Percentiles rank a stretch among this genome's conserved stretches.
phyloP scores from a whole-genome alignment of 2,797 vertebrate species.

The Periparus ater region DNA sequence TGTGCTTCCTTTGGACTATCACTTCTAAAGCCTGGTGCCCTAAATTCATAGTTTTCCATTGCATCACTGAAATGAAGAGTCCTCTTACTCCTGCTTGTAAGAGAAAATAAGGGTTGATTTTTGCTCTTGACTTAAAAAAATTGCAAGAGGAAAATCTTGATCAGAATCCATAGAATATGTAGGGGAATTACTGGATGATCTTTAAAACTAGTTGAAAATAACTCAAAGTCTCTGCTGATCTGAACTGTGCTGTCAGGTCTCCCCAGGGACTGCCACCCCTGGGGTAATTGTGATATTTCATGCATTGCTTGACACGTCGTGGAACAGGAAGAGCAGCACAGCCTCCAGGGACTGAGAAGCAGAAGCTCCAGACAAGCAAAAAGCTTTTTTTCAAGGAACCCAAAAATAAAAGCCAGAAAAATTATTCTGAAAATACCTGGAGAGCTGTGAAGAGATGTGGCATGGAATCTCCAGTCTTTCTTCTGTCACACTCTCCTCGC shows the following conservation, averaged over 20 bases:
- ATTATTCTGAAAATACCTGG: background rate
- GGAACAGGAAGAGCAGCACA: background rate
- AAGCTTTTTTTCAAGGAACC: background rate
- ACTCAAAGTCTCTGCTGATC: background rate
- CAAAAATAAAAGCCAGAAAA: background rate
- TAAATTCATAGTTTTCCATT: background rate
- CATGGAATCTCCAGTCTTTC: background rate
- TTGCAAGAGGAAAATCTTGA: background rate
- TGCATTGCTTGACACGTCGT: background rate
- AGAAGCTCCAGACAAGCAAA: background rate
- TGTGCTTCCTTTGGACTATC: background rate
- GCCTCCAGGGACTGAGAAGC: background rate
- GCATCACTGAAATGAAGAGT: background rate
- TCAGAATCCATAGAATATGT: background rate
- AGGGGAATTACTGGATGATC: background rate
- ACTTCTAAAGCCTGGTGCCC: background rate
- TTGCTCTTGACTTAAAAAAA: background rate
- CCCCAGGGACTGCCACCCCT: conserved; percentile 1
- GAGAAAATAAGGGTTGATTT: background rate
- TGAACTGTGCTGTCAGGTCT: conserved; percentile 15
- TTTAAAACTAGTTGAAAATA: conserved; percentile 31
- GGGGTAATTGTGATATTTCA: background rate
- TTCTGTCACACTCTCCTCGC: background rate
- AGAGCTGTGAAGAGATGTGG: background rate
- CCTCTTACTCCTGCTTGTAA: background rate